Base-by-base conservation (phyloP, 2,888 invertebrate species). In the Thyatira batis region DNA sequence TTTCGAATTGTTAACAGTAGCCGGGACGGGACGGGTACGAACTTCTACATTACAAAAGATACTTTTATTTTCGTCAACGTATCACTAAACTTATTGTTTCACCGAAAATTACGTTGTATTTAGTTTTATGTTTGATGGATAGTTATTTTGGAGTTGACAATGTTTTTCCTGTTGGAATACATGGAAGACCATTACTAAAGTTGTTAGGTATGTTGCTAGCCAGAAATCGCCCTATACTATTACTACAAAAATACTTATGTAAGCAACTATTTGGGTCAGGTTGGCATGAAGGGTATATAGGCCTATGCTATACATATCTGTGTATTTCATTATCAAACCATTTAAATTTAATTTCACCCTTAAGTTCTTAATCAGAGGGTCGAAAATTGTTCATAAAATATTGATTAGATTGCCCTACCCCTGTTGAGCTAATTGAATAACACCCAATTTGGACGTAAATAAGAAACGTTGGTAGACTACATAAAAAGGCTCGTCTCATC, bases 1-100 rank as follows among this genome's bases (percentile, higher is more conserved):
- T 25, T 25, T 27, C 48, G 13, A 27, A 10, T 17, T 17, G 46
- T 17, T 46, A 17, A 8, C 46, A 9, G 27, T 10, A 17, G 3
- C 13, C 4, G 10, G 9, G 27, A 17, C 1, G 8, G 11, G 10
- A 20, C 20, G 9, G 28, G 28, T 48, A 27, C 27, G 28, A 27
- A 25, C 17, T 17, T 48, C 48, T 48, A 10, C 20, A 48, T 48
- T 48, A 20, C 27, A 48, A 28, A 48, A 17, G 17, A 46, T 46
- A 27, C 48, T 48, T 27, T 28, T 17, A 48, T 48, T 20, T 20
- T 1, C 28, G 11, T 48, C 48, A 27, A 48, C 27, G 17, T 48
- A 10, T 28, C 27, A 10, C 6, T 11, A 20, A 28, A 27, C 48
- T 46, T 25, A 45, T 45, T 45, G 46, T 45, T 25, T 23, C 45